Percentiles rank a stretch among this genome's conserved stretches.
Conservation (phyloP, 1,140 invertebrate genomes). For the Chironomus striatipennis region DNA sequence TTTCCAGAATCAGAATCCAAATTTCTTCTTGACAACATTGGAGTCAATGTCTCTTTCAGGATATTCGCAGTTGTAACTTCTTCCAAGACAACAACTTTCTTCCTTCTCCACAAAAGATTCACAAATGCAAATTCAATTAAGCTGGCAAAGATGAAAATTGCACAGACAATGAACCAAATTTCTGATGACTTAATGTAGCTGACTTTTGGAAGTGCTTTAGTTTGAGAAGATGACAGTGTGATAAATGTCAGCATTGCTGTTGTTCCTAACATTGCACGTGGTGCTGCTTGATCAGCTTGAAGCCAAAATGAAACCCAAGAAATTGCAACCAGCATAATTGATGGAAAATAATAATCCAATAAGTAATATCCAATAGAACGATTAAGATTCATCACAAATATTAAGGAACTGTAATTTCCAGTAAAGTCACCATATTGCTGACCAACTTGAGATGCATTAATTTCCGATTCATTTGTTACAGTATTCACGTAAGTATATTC, state of each 20-base stretch:
- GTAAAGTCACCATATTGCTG: conserved; percentile 62
- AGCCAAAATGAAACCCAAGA: conserved; percentile 90
- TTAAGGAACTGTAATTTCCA: conserved; percentile 72
- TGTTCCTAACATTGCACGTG: conserved; percentile 69
- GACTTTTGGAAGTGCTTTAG: conserved; percentile 75
- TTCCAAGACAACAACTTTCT: conserved; percentile 70
- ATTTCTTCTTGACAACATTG: conserved; percentile 58
- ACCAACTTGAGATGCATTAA: conserved; percentile 50
- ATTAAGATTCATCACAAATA: conserved; percentile 64
- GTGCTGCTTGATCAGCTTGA: conserved; percentile 75
- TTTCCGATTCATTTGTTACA: conserved; percentile 56
- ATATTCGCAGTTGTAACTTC: conserved; percentile 71
- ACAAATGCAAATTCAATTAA: conserved; percentile 85
- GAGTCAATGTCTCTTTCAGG: conserved; percentile 70
- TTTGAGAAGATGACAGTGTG: conserved; percentile 70
- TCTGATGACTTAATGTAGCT: conserved; percentile 87
- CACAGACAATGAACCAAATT: conserved; percentile 79
- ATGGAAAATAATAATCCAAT: conserved; percentile 84
- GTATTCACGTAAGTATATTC: conserved; percentile 65
- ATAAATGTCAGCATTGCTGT: conserved; percentile 81
- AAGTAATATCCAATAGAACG: conserved; percentile 80
- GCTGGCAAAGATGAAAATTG: conserved; percentile 73
- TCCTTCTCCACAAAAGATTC: conserved; percentile 77
- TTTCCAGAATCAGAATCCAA: conserved; percentile 41
- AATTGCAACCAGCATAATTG: conserved; percentile 76